Base-by-base conservation (phyloP, 2,797 vertebrate genomes). In the Chiroxiphia lanceolata region DNA sequence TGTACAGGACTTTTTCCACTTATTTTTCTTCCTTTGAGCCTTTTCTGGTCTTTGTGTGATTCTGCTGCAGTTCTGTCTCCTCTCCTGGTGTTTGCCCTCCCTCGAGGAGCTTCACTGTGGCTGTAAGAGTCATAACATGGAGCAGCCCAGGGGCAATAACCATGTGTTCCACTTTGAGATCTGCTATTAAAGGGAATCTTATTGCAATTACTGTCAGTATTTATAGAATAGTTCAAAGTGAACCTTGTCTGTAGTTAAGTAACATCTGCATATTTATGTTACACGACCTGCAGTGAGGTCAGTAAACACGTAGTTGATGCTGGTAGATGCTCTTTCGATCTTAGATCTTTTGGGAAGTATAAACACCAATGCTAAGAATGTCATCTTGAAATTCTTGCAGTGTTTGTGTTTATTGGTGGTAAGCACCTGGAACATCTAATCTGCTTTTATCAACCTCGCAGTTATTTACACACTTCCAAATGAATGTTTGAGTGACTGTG, bases 341-440 rank as follows among this genome's bases (percentile, higher is more conserved):
- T 19, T 40, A 9, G 80, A 45, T 29, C 70, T 70, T 83, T 77
- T 13, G 53, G 83, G 70, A 86, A 87, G 53, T 74, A 10, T 33
- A 63, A 90, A 51, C 38, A 64, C 6, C 85, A 38, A 1, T 3
- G 72, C 80, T 14, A 81, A 90, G 93, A 89, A 88, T 83, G 89
- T 67, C 12, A 7, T 76, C 90, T 93, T 23, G 83, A 94, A 67
- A 92, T 93, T 82, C 85, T 44, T 67, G 40, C 48, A 21, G 70
- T 6, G 1, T 92, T 89, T 63, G 34, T 83, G 0, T 88, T 84
- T 79, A 33, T 56, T 90, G 59, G 25, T 70, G 53, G 59, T 23
- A 60, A 20, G 51, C 45, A 57, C 87, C 72, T 71, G 91, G 95
- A 95, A 96, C 92, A 94, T 93, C 90, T 94, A 82, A 96, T 94